Evolutionary conservation across 2,888 invertebrate genomes (phyloP), one percentile per base, ranked within the genome.

Genomic region (Ophioninae sp.): DNA sequence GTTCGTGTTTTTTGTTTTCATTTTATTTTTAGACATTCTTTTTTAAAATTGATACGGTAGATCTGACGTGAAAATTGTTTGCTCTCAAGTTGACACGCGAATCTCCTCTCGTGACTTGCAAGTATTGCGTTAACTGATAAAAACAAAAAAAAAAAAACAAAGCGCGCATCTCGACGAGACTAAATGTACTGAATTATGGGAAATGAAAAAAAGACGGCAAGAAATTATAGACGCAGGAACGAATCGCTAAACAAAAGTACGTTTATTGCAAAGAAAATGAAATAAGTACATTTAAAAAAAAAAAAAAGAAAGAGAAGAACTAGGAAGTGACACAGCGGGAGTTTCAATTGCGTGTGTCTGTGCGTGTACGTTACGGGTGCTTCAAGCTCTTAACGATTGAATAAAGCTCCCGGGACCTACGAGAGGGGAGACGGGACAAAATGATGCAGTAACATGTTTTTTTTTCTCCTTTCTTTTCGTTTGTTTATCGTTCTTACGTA

Each of bases 351-450:
- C 44, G 44, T 44, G 10, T 44, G 10, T 44, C 44, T 44, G 44
- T 67, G 39, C 67, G 81, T 84, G 77, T 86, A 81, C 73, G 73
- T 88, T 87, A 90, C 87, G 81, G 84, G 78, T 87, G 87, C 84
- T 87, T 90, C 87, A 90, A 90, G 82, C 87, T 89, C 89, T 88
- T 89, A 88, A 90, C 88, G 88, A 90, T 88, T 87, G 88, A 87
- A 88, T 85, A 87, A 87, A 91, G 88, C 88, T 90, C 89, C 87
- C 88, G 88, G 86, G 90, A 89, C 89, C 89, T 91, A 88, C 73
- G 86, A 41, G 64, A 67, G 74, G 87, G 87, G 86, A 85, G 81
- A 88, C 87, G 81, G 85, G 83, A 85, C 50, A 82, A 85, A 86
- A 84, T 81, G 75, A 84, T 84, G 84, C 84, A 79, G 79, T 79